phyloP scores from a whole-genome alignment of 2,113 vertebrate genomes.

The Pseudorhombus dupliciocellatus region DNA sequence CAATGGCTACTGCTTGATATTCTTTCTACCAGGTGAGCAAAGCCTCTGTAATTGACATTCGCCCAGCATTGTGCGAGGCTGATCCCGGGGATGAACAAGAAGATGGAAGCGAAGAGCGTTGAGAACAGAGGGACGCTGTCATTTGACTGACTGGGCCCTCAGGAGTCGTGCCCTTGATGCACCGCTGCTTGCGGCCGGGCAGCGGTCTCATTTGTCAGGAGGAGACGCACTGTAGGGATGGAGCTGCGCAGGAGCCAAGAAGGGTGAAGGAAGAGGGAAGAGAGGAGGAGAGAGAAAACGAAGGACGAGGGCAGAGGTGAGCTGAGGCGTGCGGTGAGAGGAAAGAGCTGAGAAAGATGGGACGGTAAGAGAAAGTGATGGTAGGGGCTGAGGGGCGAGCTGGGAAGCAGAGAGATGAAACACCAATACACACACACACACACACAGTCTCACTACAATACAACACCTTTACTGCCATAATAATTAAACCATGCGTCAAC shows the following conservation, averaged over 20 bases:
- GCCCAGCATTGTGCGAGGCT: conserved; percentile 1
- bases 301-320: conserved; percentile 20
- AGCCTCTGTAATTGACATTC: conserved; percentile 41
- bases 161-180: conserved; percentile 43
- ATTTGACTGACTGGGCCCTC: conserved; percentile 31
- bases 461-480: too few relatives aligned
- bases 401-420: neutral
- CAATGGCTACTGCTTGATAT: neutral
- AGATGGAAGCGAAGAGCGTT: neutral
- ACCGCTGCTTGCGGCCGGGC: conserved; percentile 21
- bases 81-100: conserved; percentile 10
- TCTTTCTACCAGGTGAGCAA: conserved; percentile 12
- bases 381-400: neutral
- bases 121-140: conserved; percentile 12
- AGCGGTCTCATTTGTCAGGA: conserved; percentile 56
- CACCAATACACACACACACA: too few relatives aligned
- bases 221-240: conserved; percentile 11
- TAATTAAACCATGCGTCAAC: too few relatives aligned
- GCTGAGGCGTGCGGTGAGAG: neutral
- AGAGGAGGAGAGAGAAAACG: conserved; percentile 8
- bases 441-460: too few relatives aligned
- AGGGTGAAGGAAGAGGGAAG: conserved; percentile 7
- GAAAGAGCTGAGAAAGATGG: conserved; percentile 11
- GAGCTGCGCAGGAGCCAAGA: neutral
- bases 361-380: neutral